Evolutionary conservation across 2,797 vertebrate species (phyloP), one percentile per base, ranked within the genome.

Genomic region (Syngnathus acus): DNA sequence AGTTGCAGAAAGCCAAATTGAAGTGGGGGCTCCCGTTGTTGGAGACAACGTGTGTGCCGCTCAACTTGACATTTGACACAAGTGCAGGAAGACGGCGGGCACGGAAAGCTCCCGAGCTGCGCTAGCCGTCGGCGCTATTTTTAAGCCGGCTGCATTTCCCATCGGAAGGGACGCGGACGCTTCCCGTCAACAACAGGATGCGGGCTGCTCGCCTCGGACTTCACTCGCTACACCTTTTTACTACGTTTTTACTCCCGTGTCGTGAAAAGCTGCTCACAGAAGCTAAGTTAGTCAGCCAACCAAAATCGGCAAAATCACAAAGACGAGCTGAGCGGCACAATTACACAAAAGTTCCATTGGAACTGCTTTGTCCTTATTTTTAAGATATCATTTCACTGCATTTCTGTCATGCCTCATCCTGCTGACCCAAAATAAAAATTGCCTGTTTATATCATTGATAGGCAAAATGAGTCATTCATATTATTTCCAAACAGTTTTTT

Each of bases 141-240:
- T 45, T 45, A 62, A 62, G 9, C 19, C 11, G 21, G 11, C 6
- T 23, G 42, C 40, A 26, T 62, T 62, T 62, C 60, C 60, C 60
- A 26, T 26, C 16, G 59, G 59, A 61, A 9, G 39, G 59, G 59
- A 61, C 42, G 59, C 39, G 39, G 42, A 43, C 6, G 11, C 40
- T 26, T 62, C 40, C 60, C 60, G n/a, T 62, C 60, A 62, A 62
- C 40, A 62, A 62, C 60, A 62, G 60, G 60, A 62, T 62, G 60
- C 7, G 13, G 38, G 60, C 40, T 8, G 16, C 40, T 45, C 40
- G 9, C 5, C 17, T 42, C 9, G n/a, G 58, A n/a, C 14, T 2
- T 51, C n/a, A 9, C n/a, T 51, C n/a, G 48, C 48, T 51, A 23
- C 19, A 40, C 19, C 39, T 32, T 32, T 32, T 32, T 61, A 23